These are phyloP conservation scores for Hypselothyrea guttata DNA, from an alignment of 2,888 invertebrate species.

Conservation along the genomic window DNA sequence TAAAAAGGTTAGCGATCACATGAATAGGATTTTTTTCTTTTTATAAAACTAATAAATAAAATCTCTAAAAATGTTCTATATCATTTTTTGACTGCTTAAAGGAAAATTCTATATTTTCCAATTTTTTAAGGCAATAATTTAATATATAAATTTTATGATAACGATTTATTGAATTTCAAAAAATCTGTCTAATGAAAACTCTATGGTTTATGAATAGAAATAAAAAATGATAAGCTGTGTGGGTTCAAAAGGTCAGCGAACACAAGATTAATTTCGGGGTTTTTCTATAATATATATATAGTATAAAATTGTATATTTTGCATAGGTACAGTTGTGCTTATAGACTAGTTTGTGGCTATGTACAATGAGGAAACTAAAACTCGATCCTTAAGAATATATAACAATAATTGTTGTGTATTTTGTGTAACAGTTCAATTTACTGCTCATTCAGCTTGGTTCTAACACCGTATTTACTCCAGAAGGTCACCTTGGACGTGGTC, in stretches of 20 bases:
- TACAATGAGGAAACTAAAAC: no score
- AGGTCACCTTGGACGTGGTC: slow-evolving; percentile 89
- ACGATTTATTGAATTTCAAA: no score
- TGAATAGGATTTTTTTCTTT: background rate
- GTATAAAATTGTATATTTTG: slow-evolving; percentile 9
- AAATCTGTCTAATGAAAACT: no score
- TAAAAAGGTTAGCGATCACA: no score
- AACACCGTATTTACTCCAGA: slow-evolving; percentile 95
- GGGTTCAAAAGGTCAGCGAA: no score
- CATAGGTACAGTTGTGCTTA: slow-evolving; percentile 15
- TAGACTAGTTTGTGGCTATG: slow-evolving; percentile 9
- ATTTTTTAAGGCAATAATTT: no score
- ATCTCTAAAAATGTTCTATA: no score
- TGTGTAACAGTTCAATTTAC: slow-evolving; percentile 31
- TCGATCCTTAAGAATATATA: slow-evolving; percentile 57
- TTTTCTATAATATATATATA: background rate
- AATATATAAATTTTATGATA: no score
- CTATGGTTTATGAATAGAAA: no score
- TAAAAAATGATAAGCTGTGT: slow-evolving; percentile 28
- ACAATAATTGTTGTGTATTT: slow-evolving; percentile 36
- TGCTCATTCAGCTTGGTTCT: slow-evolving; percentile 61
- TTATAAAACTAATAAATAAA: no score
- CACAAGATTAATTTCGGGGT: background rate
- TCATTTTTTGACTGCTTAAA: no score
- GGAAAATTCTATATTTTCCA: no score